Evolutionary conservation across 1,140 invertebrate species (phyloP).

Genomic region (Myzus persicae): DNA sequence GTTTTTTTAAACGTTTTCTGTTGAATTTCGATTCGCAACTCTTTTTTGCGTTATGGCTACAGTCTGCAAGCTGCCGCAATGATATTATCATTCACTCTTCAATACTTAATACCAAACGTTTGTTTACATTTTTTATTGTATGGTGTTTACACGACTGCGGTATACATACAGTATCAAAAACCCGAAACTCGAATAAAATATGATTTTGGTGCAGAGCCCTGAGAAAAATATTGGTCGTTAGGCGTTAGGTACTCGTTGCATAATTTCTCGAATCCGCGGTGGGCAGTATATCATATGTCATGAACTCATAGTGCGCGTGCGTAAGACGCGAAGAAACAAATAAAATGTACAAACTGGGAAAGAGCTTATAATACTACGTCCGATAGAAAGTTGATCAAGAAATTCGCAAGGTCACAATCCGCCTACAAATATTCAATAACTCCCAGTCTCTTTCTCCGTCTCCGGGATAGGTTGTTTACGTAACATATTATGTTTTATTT

Average conservation of each 20-base stretch:
- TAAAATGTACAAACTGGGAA: background rate
- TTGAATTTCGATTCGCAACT: background rate
- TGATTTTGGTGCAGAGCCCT: too few relatives aligned
- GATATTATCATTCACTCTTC: too few relatives aligned
- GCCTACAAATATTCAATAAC: constrained; percentile 17
- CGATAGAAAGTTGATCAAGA: constrained; percentile 23
- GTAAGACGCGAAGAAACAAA: background rate
- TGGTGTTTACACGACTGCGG: too few relatives aligned
- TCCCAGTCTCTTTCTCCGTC: background rate
- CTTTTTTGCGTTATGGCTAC: background rate
- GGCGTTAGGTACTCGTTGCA: background rate
- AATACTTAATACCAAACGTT: too few relatives aligned
- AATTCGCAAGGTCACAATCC: constrained; percentile 18
- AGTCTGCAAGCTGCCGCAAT: background rate
- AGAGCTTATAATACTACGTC: background rate
- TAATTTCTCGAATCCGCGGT: background rate
- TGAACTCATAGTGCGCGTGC: background rate
- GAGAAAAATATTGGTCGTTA: background rate
- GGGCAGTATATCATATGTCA: background rate
- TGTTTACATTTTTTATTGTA: too few relatives aligned
- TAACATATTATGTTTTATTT: constrained; percentile 19
- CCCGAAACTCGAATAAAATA: background rate
- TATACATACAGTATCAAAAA: too few relatives aligned
- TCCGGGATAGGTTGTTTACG: background rate
- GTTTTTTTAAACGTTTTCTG: background rate